A percentile compares a stretch with the other conserved stretches of the same genome.
These are phyloP conservation scores for Luehdorfia chinensis DNA, from an alignment of 1,140 invertebrate genomes.

Conservation along the genomic window DNA sequence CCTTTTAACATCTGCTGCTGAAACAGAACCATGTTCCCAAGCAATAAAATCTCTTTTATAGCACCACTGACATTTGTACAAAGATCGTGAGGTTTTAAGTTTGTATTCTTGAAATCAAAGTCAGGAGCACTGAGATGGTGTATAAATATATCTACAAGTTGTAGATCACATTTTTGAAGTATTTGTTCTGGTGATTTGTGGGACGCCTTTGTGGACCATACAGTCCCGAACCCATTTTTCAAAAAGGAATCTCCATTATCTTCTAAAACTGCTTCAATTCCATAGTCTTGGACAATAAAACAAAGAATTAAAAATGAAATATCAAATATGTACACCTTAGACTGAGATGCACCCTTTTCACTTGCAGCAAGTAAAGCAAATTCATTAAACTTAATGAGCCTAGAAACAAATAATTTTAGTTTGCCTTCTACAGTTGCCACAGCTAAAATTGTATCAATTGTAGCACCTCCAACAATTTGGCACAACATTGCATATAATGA, in stretches of 20 bases:
- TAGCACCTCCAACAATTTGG: constrained; percentile 81
- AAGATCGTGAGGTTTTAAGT: constrained; percentile 91
- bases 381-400: constrained; percentile 95
- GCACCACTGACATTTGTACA: constrained; percentile 90
- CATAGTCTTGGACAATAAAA: constrained; percentile 94
- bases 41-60: constrained; percentile 92
- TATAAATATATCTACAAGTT: constrained; percentile 89
- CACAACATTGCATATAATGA: constrained; percentile 77
- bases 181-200: constrained; percentile 92
- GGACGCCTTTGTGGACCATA: constrained; percentile 90
- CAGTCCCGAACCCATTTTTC: constrained; percentile 95
- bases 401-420: constrained; percentile 90
- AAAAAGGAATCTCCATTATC: constrained; percentile 90
- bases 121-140: constrained; percentile 84
- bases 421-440: constrained; percentile 94
- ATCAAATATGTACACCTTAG: constrained; percentile 92
- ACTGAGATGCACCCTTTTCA: constrained; percentile 79
- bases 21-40: constrained; percentile 92
- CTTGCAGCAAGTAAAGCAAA: constrained; percentile 85
- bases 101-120: constrained; percentile 79
- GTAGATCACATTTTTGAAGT: constrained; percentile 85
- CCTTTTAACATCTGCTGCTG: constrained; percentile 89
- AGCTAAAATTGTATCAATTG: constrained; percentile 91
- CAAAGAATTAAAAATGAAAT: constrained; percentile 96
- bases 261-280: constrained; percentile 83